These are phyloP conservation scores for Polymixis flavicincta DNA, from an alignment of 2,888 invertebrate genomes.

Conservation along the genomic window DNA sequence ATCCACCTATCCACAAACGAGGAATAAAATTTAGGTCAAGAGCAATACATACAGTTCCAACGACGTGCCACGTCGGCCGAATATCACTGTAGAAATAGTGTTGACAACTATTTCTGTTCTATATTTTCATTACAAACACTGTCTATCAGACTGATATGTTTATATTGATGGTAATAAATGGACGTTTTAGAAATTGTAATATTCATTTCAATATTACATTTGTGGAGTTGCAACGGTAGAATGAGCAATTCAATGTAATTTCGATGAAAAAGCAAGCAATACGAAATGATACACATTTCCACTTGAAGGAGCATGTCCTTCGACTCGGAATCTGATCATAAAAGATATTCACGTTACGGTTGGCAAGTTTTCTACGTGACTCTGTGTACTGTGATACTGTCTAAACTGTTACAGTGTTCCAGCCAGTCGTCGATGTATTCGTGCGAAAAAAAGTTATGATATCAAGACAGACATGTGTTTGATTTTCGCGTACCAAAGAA, in stretches of 20 bases:
- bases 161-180: constrained; percentile 23
- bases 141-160: constrained; percentile 41
- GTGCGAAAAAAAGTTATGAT: constrained; percentile 44
- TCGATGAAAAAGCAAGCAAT: constrained; percentile 43
- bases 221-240: constrained; percentile 18
- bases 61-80: constrained; percentile 39
- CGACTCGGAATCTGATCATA: constrained; percentile 52
- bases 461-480: constrained; percentile 27
- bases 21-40: constrained; percentile 67
- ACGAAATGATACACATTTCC: constrained; percentile 44
- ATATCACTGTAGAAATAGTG: constrained; percentile 37
- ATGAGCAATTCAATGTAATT: constrained; percentile 33
- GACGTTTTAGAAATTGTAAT: neutral
- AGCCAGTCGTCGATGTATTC: constrained; percentile 30
- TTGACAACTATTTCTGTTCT: constrained; percentile 54
- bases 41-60: constrained; percentile 52
- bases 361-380: constrained; percentile 63
- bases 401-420: constrained; percentile 37
- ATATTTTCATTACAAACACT: constrained; percentile 44
- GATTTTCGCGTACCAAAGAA: constrained; percentile 35
- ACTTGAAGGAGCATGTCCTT: constrained; percentile 60
- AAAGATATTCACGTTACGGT: constrained; percentile 63
- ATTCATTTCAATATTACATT: constrained; percentile 8
- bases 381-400: constrained; percentile 39
- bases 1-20: constrained; percentile 48